Evolutionary conservation across 2,113 vertebrate genomes (phyloP).

Genomic region (Arizona elegans): DNA sequence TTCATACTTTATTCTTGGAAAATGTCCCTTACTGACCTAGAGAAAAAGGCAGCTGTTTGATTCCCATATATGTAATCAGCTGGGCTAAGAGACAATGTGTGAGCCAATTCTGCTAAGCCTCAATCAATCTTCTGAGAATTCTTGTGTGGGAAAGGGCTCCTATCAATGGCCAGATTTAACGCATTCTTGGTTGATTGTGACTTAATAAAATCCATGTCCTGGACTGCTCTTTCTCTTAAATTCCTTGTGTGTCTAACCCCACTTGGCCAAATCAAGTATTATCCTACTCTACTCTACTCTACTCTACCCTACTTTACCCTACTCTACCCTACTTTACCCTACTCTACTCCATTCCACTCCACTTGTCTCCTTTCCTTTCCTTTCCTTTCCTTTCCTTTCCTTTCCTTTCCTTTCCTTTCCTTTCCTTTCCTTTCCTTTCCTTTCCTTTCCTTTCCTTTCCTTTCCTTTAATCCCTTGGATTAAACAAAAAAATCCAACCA

Average conservation of each 20-base stretch:
- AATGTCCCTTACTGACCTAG: not conserved
- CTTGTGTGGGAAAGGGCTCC: slow-evolving; percentile 2
- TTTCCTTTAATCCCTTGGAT: not conserved
- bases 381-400: no score
- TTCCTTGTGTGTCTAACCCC: not conserved
- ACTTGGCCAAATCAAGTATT: not conserved
- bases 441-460: no score
- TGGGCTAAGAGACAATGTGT: not conserved
- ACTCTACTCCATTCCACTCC: not conserved
- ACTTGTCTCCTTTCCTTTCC: no score
- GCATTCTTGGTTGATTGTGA: not conserved
- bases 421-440: no score
- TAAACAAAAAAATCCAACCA: not conserved
- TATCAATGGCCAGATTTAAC: not conserved
- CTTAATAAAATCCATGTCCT: not conserved
- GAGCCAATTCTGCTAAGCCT: not conserved
- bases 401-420: no score
- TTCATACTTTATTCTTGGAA: not conserved
- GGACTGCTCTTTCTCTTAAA: not conserved
- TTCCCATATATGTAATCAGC: not conserved
- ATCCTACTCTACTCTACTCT: not conserved
- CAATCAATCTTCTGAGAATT: slow-evolving; percentile 9
- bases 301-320: not conserved
- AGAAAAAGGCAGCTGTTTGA: not conserved
- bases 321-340: not conserved